phyloP scores from a whole-genome alignment of 2,888 invertebrate species.

The Tyria jacobaeae region DNA sequence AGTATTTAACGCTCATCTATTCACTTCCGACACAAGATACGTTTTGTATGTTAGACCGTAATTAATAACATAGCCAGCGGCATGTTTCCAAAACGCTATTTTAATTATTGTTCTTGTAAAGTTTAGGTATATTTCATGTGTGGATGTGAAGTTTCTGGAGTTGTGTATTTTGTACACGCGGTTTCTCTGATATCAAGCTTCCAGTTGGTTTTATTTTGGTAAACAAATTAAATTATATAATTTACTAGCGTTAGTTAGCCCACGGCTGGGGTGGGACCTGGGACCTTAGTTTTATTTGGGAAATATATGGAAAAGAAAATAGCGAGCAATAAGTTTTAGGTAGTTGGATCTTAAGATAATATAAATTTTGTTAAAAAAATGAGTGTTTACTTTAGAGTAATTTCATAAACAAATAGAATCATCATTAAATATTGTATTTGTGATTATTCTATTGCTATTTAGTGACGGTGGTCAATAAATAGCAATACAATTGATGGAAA shows the following conservation, averaged over 20 bases:
- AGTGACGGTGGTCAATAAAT: too few species aligned
- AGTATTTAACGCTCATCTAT: constrained; percentile 47
- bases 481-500: too few species aligned
- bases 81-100: constrained; percentile 51
- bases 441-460: too few species aligned
- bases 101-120: constrained; percentile 57
- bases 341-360: not conserved
- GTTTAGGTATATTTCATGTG: constrained; percentile 34
- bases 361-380: not conserved
- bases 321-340: not conserved
- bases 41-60: constrained; percentile 51
- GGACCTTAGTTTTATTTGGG: not conserved
- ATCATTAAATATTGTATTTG: too few species aligned
- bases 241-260: constrained; percentile 5
- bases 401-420: not conserved
- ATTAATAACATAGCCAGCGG: constrained; percentile 58
- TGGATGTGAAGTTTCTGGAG: constrained; percentile 19
- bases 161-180: constrained; percentile 12
- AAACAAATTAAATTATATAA: constrained; percentile 15
- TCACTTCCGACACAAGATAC: constrained; percentile 39
- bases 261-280: not conserved
- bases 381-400: not conserved
- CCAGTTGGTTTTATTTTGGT: constrained; percentile 12
- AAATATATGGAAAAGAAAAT: not conserved
- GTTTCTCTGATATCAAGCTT: constrained; percentile 13